A percentile compares a stretch with the other conserved stretches of the same genome.
These are phyloP conservation scores for Pao palembangensis DNA, from an alignment of 2,113 vertebrate species.

Conservation along the genomic window DNA sequence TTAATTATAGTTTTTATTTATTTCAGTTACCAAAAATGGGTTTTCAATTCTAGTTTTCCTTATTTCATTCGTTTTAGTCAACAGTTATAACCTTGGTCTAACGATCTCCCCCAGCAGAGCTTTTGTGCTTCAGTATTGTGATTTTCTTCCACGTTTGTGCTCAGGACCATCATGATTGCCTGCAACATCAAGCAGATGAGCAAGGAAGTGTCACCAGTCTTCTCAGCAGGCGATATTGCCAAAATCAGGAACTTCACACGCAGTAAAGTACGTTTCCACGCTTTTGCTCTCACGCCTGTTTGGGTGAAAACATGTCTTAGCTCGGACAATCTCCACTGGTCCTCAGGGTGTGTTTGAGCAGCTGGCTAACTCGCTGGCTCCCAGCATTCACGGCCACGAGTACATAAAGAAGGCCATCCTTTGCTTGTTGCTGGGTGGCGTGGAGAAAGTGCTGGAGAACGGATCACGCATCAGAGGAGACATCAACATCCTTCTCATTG, in stretches of 20 bases:
- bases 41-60: too few species aligned
- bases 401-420: constrained; percentile 98
- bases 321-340: neutral
- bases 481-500: constrained; percentile 95
- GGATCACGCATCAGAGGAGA: constrained; percentile 93
- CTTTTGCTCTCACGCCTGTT: constrained; percentile 43
- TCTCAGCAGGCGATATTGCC: constrained; percentile 86
- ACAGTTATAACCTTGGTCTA: too few species aligned
- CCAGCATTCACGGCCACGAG: constrained; percentile 93
- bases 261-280: constrained; percentile 71
- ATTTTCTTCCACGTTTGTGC: too few species aligned
- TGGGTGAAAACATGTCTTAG: neutral
- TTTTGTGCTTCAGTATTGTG: neutral
- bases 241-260: constrained; percentile 94
- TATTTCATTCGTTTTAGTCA: too few species aligned
- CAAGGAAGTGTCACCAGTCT: constrained; percentile 82
- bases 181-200: constrained; percentile 92
- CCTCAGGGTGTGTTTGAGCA: constrained; percentile 87
- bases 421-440: constrained; percentile 92
- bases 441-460: constrained; percentile 92
- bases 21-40: too few species aligned
- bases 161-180: constrained; percentile 91
- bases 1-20: too few species aligned
- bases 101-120: too few species aligned
- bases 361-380: constrained; percentile 87